Base-by-base conservation (phyloP, 2,888 invertebrate genomes). In the Augiades crinisus region DNA sequence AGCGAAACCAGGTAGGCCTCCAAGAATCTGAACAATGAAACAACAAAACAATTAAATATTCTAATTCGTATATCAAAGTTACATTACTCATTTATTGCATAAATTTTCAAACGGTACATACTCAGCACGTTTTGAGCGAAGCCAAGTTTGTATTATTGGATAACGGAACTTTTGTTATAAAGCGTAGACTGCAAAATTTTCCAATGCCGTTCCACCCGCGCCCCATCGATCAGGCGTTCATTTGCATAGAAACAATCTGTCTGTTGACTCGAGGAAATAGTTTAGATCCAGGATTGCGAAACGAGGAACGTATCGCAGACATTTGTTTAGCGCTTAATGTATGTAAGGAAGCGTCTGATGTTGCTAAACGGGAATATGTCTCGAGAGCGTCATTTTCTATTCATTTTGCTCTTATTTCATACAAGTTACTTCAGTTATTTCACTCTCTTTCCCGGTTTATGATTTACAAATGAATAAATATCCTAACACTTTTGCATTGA, bases 391-490 rank as follows among this genome's bases (percentile, higher is more conserved):
- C 49, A 49, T 49, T 49, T 49, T 40, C 47, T 41, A 34, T 21
- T 40, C 47, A 41, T 49, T 49, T 49, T 41, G 49, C 41, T 41
- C 41, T 41, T 49, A 49, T 49, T 49, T 43, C 41, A 34, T 49
- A 40, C 40, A 47, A 38, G 47, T 33, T 47, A 47, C 40, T 47
- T 33, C 47, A 47, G 40, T 47, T 47, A 17, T 40, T 40, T 40
- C 31, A 13, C 31, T 30, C 31, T 13, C 19, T 33, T 24, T 10
- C 40, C 22, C 5, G 37, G 37, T 40, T 22, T 33, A 49, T 31
- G 40, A 47, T 40, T 22, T 33, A 49, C 31, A 33, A 33, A 31
- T 38, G 47, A 40, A 40, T 40, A 49, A 40, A 38, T 30, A 43
- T 37, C 21, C 38, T 40, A 24, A n/a, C 30, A 38, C 38, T 47